These are phyloP conservation scores for Lasioglossum oenotherae DNA, from an alignment of 2,888 invertebrate species.

Conservation along the genomic window DNA sequence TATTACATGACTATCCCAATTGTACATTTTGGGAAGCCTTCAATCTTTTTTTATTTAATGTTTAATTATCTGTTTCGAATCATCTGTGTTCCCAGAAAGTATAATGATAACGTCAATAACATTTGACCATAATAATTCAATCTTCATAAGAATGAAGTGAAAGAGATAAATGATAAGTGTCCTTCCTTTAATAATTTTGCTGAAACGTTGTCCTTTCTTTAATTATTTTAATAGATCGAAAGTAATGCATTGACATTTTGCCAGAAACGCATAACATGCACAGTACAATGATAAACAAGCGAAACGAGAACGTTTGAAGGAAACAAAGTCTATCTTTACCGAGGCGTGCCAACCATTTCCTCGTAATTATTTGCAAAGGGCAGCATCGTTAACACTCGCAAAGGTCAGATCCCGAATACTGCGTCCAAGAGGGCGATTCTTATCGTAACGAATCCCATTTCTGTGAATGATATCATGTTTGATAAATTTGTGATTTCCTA, in stretches of 20 bases:
- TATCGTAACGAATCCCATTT: constrained; percentile 27
- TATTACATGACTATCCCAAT: background rate
- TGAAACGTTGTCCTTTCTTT: background rate
- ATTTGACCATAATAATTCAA: background rate
- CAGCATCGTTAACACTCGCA: background rate
- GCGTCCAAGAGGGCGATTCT: background rate
- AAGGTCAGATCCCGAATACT: constrained; percentile 2
- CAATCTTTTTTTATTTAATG: background rate
- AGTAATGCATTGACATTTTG: background rate
- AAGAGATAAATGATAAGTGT: background rate
- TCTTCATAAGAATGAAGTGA: background rate
- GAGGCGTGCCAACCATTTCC: constrained; percentile 1
- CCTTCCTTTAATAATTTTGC: too few species aligned
- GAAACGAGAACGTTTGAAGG: background rate
- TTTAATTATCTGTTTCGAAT: background rate
- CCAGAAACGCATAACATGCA: background rate
- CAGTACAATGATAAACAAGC: background rate
- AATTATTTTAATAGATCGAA: too few species aligned
- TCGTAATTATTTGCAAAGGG: background rate
- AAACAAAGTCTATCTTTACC: background rate
- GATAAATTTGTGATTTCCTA: constrained; percentile 35
- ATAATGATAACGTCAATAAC: background rate
- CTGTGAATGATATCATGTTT: constrained; percentile 38
- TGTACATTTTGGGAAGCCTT: background rate
- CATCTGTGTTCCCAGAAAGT: background rate